Conservation (phyloP, 2,888 invertebrate species). For the Melinaea marsaeus region DNA sequence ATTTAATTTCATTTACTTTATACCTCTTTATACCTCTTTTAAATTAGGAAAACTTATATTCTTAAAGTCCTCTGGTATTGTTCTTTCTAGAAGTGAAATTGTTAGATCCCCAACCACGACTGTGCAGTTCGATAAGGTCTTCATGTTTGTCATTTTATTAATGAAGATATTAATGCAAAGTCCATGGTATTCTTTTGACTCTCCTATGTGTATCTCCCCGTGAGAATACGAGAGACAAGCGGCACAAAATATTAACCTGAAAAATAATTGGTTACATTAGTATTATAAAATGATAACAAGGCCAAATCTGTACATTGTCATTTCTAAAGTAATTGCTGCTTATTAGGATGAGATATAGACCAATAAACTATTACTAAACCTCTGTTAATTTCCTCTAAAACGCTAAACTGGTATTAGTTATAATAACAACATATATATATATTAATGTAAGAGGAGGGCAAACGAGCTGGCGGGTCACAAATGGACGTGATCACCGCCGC, state of each 20-base stretch:
- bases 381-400: too few relatives aligned
- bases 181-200: conserved; percentile 37
- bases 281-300: not conserved
- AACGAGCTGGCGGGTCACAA: too few relatives aligned
- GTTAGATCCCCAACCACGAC: conserved; percentile 89
- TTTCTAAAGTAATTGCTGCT: too few relatives aligned
- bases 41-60: conserved; percentile 83
- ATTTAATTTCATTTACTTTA: not conserved
- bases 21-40: conserved; percentile 78
- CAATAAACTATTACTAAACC: too few relatives aligned
- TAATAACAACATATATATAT: too few relatives aligned
- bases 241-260: conserved; percentile 22
- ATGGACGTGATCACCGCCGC: too few relatives aligned
- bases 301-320: too few relatives aligned
- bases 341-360: too few relatives aligned
- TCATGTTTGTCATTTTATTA: conserved; percentile 34
- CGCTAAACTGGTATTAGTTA: too few relatives aligned
- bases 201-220: not conserved
- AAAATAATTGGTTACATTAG: not conserved
- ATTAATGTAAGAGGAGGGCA: too few relatives aligned
- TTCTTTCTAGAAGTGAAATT: conserved; percentile 81
- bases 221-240: conserved; percentile 10
- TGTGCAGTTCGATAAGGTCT: conserved; percentile 49
- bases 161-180: conserved; percentile 44
- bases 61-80: conserved; percentile 58